A percentile compares a stretch with the other conserved stretches of the same genome.
phyloP scores from a whole-genome alignment of 2,797 vertebrate species.

The Sebastolobus altivelis region DNA sequence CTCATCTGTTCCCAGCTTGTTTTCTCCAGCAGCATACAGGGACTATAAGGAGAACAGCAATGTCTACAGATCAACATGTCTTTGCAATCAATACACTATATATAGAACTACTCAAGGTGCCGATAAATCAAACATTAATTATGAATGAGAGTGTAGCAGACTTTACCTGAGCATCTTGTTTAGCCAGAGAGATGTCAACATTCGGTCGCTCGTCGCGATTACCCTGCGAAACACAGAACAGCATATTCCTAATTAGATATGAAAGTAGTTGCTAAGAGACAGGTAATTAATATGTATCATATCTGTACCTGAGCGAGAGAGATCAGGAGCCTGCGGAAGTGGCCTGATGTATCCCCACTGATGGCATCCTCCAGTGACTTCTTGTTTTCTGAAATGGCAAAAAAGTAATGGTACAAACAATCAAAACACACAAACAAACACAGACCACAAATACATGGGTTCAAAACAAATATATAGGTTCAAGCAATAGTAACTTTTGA shows the following conservation, averaged over 20 bases:
- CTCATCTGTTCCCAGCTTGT: slow-evolving; percentile 96
- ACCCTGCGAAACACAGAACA: slow-evolving; percentile 83
- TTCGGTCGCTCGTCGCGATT: slow-evolving; percentile 92
- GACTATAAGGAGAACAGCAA: slow-evolving; percentile 77
- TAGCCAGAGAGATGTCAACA: slow-evolving; percentile 91
- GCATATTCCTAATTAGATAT: not conserved
- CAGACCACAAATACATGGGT: not conserved
- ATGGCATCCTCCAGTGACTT: slow-evolving; percentile 94
- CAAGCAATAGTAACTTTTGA: not conserved
- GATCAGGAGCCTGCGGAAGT: slow-evolving; percentile 95
- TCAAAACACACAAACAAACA: not conserved
- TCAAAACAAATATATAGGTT: not conserved
- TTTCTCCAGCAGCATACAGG: slow-evolving; percentile 95
- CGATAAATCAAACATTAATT: not conserved
- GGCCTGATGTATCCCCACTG: slow-evolving; percentile 94
- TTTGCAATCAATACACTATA: not conserved
- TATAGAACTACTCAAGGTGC: not conserved
- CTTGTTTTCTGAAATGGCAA: slow-evolving; percentile 88
- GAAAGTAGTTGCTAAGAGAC: not conserved
- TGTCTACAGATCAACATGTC: not conserved
- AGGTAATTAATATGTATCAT: not conserved
- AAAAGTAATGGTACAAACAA: not conserved
- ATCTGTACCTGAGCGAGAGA: slow-evolving; percentile 92
- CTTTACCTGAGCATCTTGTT: slow-evolving; percentile 96
- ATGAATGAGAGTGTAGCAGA: not conserved